Conservation (phyloP, 2,797 vertebrate species). For the Loris lydekkerianus region DNA sequence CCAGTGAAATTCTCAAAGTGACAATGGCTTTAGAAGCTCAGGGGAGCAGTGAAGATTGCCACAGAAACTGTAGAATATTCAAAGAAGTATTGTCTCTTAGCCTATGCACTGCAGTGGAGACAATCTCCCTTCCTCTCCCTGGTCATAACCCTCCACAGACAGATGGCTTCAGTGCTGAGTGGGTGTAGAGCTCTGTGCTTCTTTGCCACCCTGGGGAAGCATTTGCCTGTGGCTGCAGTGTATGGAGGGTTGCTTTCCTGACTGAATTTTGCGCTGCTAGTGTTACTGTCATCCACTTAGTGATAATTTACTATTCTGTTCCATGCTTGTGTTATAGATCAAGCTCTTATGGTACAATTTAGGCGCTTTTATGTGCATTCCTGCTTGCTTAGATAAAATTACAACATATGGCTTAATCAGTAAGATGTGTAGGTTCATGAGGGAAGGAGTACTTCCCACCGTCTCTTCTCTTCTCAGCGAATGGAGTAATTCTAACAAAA, state of each 20-base stretch:
- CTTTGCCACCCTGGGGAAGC: neutral
- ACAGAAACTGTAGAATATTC: neutral
- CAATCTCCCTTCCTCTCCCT: neutral
- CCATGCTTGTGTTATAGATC: conserved; percentile 71
- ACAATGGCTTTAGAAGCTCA: neutral
- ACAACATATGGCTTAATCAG: conserved; percentile 69
- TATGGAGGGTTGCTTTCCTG: conserved; percentile 39
- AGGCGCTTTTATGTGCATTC: conserved; percentile 67
- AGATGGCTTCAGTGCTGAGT: conserved; percentile 18
- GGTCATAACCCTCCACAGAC: neutral
- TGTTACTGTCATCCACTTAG: conserved; percentile 60
- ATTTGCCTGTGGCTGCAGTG: neutral
- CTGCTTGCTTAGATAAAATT: conserved; percentile 78
- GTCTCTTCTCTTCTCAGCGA: neutral
- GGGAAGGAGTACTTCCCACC: conserved; percentile 20
- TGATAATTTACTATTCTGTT: conserved; percentile 71
- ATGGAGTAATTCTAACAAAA: conserved; percentile 24
- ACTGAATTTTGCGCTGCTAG: conserved; percentile 67
- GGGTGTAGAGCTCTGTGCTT: neutral
- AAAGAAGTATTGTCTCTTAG: neutral
- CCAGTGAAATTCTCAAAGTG: neutral
- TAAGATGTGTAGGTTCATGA: conserved; percentile 44
- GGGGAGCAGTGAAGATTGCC: neutral
- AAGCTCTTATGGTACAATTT: conserved; percentile 65
- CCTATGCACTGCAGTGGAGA: neutral